A percentile compares a stretch with the other conserved stretches of the same genome.
Conservation (phyloP, 2,113 vertebrate genomes). For the Elanoides forficatus region DNA sequence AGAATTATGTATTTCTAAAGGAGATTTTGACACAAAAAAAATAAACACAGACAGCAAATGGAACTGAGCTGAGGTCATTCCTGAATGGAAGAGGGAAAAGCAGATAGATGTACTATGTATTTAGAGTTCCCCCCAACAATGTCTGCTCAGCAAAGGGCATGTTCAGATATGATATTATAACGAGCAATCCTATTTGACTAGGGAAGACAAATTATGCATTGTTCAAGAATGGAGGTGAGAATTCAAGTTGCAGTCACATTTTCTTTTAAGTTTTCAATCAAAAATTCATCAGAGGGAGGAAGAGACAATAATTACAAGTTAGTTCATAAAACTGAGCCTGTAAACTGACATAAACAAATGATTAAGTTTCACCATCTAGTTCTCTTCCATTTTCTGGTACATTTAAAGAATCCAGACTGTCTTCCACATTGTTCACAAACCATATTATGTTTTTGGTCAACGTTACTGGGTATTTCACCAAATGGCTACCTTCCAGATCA, state of each 20-base stretch:
- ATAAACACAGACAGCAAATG: neutral
- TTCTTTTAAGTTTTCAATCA: neutral
- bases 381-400: neutral
- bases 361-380: neutral
- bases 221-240: neutral
- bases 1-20: neutral
- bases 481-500: neutral
- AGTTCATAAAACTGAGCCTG: neutral
- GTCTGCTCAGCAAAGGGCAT: neutral
- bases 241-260: neutral
- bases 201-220: neutral
- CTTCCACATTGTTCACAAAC: neutral
- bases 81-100: neutral
- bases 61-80: neutral
- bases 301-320: neutral
- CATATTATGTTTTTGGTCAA: neutral
- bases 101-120: neutral
- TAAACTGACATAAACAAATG: neutral
- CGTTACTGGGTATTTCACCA: neutral
- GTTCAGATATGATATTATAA: neutral
- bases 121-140: accelerated
- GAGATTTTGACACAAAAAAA: neutral
- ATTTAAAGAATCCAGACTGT: neutral
- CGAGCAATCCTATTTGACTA: neutral
- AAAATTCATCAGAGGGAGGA: neutral